Evolutionary conservation across 2,888 invertebrate species (phyloP).

Genomic region (Catocala sponsa): DNA sequence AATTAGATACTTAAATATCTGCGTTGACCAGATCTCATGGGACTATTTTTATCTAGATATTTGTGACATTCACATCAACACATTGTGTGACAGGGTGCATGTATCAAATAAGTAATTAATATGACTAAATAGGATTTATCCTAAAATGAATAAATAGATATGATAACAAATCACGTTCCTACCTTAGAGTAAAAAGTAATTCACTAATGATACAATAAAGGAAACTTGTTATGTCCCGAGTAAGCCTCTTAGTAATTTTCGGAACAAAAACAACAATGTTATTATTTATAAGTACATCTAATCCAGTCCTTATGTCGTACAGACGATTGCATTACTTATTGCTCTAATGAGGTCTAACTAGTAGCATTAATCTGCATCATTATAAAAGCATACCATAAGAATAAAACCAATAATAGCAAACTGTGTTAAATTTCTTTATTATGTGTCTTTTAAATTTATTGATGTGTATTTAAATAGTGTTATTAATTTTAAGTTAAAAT

Average conservation of each 20-base stretch:
- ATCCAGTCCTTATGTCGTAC: neutral
- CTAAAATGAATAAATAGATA: conserved; percentile 54
- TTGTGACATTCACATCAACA: conserved; percentile 54
- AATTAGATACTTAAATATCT: conserved; percentile 59
- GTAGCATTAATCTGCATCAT: conserved; percentile 56
- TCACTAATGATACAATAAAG: neutral
- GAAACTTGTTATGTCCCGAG: neutral
- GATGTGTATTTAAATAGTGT: conserved; percentile 54
- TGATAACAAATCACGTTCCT: conserved; percentile 37
- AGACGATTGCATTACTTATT: conserved; percentile 23
- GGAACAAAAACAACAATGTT: neutral
- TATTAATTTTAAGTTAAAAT: conserved; percentile 29
- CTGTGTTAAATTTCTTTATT: conserved; percentile 44
- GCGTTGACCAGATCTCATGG: conserved; percentile 52
- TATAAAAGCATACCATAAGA: conserved; percentile 52
- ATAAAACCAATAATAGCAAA: conserved; percentile 44
- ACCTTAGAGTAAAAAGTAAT: conserved; percentile 39
- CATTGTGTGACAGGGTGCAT: conserved; percentile 87
- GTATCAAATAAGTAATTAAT: conserved; percentile 73
- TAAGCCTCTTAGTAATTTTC: neutral
- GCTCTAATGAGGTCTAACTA: conserved; percentile 39
- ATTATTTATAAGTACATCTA: neutral
- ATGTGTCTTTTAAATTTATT: conserved; percentile 49
- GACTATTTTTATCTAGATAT: conserved; percentile 42
- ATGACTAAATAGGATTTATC: conserved; percentile 57